A percentile compares a stretch with the other conserved stretches of the same genome.
Evolutionary conservation across 2,797 vertebrate genomes (phyloP).

Genomic region (Anguilla anguilla): DNA sequence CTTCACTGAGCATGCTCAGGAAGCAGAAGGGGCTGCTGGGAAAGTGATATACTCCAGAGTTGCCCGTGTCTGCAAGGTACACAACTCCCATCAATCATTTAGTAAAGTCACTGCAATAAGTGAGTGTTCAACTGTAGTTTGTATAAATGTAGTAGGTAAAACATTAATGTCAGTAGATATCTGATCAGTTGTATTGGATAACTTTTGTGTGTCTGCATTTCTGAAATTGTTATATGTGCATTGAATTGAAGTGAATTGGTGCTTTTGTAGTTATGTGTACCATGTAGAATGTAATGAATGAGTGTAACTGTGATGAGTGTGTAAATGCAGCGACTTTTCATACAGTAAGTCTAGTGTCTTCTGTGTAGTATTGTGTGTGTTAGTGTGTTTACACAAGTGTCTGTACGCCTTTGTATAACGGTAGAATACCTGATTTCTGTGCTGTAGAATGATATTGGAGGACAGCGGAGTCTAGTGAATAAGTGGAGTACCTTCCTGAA

Average conservation of each 20-base stretch:
- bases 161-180: constrained; percentile 38
- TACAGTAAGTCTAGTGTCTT: not conserved
- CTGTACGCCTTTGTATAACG: constrained; percentile 11
- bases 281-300: not conserved
- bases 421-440: not conserved
- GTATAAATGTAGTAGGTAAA: constrained; percentile 32
- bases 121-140: constrained; percentile 11
- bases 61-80: constrained; percentile 79
- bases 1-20: constrained; percentile 81
- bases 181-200: constrained; percentile 20
- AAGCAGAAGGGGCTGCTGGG: constrained; percentile 74
- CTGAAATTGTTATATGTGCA: not conserved
- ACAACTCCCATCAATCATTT: not conserved
- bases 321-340: constrained; percentile 5
- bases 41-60: constrained; percentile 81
- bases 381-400: not conserved
- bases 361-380: not conserved
- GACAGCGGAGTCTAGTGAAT: constrained; percentile 80
- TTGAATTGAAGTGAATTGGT: constrained; percentile 9
- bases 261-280: not conserved
- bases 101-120: constrained; percentile 1
- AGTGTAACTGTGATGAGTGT: not conserved
- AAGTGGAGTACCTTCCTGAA: constrained; percentile 85
- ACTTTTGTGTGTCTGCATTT: constrained; percentile 19
- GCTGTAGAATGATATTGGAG: constrained; percentile 77